These are phyloP conservation scores for Lasioglossum pauxillum DNA, from an alignment of 2,888 invertebrate species.

Conservation along the genomic window DNA sequence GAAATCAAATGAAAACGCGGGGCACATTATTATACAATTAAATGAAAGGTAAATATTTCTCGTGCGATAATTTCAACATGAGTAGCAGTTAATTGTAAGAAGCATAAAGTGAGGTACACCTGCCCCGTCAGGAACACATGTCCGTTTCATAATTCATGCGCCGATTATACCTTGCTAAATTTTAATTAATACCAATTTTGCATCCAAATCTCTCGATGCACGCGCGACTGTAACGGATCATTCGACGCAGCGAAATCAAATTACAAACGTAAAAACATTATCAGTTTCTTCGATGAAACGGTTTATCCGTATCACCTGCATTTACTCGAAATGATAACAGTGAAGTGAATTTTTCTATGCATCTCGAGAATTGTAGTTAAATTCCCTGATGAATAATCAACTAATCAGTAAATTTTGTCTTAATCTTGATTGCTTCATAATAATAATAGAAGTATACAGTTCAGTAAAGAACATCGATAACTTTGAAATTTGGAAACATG, in stretches of 20 bases:
- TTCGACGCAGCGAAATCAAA: too few species aligned
- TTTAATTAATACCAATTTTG: not conserved
- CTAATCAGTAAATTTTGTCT: too few species aligned
- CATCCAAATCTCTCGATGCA: not conserved
- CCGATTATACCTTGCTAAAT: not conserved
- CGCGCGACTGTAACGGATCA: too few species aligned
- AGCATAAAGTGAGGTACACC: not conserved
- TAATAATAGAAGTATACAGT: too few species aligned
- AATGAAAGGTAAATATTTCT: conserved; percentile 53
- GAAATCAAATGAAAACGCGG: conserved; percentile 65
- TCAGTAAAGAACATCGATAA: too few species aligned
- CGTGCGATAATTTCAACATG: conserved; percentile 28
- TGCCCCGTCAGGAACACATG: not conserved
- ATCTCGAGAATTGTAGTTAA: too few species aligned
- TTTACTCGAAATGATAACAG: too few species aligned
- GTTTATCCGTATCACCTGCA: too few species aligned
- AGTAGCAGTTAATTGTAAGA: conserved; percentile 6
- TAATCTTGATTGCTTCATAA: too few species aligned
- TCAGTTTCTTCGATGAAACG: not conserved
- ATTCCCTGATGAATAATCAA: too few species aligned
- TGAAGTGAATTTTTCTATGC: too few species aligned
- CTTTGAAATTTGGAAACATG: too few species aligned
- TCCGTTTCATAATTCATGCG: not conserved
- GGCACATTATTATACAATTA: conserved; percentile 49
- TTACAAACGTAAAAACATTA: not conserved